Evolutionary conservation across 2,797 vertebrate species (phyloP).

Genomic region (Hybognathus amarus): DNA sequence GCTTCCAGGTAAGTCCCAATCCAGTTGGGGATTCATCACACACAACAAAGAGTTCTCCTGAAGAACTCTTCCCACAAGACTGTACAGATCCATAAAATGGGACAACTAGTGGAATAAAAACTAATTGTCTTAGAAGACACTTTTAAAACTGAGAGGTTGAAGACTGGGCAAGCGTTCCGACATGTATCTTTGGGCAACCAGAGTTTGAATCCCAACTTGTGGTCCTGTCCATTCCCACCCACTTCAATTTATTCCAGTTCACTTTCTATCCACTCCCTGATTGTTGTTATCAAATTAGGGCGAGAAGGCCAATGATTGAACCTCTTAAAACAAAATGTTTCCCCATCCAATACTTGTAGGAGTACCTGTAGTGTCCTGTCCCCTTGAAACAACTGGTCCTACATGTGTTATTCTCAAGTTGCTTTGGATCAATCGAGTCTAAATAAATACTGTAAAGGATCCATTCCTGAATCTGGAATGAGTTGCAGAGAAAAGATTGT

Average conservation of each 20-base stretch:
- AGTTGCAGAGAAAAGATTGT: background rate
- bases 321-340: background rate
- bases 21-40: background rate
- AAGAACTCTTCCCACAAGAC: slow-evolving; percentile 7
- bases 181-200: background rate
- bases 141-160: background rate
- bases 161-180: background rate
- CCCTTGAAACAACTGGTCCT: background rate
- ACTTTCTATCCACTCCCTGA: background rate
- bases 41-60: background rate
- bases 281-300: background rate
- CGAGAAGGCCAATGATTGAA: background rate
- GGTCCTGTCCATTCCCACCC: background rate
- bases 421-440: background rate
- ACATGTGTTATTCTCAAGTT: background rate
- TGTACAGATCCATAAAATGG: background rate
- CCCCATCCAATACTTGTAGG: background rate
- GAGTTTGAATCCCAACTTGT: background rate
- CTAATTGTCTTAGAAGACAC: background rate
- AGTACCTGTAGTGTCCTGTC: background rate
- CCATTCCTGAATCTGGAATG: background rate
- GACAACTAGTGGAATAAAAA: background rate
- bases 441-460: background rate
- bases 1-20: slow-evolving; percentile 2
- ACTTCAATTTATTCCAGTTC: background rate